A percentile compares a stretch with the other conserved stretches of the same genome.
These are phyloP conservation scores for Xanthia icteritia DNA, from an alignment of 2,888 invertebrate species.

Conservation along the genomic window DNA sequence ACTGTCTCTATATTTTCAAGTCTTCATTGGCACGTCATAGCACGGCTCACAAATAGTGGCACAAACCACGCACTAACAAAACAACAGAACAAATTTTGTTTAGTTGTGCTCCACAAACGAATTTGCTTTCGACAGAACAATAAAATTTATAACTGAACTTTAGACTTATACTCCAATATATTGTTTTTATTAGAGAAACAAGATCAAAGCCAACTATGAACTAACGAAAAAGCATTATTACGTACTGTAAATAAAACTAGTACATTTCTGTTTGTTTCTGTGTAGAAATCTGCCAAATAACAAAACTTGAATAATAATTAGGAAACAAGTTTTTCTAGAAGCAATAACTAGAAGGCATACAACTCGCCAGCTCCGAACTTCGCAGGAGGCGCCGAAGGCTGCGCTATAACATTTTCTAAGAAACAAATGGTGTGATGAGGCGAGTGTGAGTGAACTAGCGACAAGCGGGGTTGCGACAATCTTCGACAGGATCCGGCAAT, in stretches of 20 bases:
- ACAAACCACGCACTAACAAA: neutral
- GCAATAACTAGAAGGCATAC: neutral
- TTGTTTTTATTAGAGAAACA: neutral
- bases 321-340: neutral
- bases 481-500: no score
- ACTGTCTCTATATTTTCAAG: slow-evolving; percentile 20
- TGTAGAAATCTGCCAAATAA: neutral
- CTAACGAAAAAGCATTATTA: neutral
- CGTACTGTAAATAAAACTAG: no score
- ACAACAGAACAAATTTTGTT: neutral
- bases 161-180: neutral
- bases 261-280: neutral
- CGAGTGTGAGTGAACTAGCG: no score
- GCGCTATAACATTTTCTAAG: no score
- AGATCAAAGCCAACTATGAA: neutral
- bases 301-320: neutral
- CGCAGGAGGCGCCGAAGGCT: no score
- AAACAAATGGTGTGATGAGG: no score
- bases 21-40: slow-evolving; percentile 11
- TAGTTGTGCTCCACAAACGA: neutral
- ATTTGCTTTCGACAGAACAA: neutral
- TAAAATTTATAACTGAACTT: neutral
- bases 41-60: slow-evolving; percentile 33
- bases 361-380: no score
- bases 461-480: no score